Evolutionary conservation across 2,113 vertebrate genomes (phyloP).

Genomic region (Spermophilus dauricus): DNA sequence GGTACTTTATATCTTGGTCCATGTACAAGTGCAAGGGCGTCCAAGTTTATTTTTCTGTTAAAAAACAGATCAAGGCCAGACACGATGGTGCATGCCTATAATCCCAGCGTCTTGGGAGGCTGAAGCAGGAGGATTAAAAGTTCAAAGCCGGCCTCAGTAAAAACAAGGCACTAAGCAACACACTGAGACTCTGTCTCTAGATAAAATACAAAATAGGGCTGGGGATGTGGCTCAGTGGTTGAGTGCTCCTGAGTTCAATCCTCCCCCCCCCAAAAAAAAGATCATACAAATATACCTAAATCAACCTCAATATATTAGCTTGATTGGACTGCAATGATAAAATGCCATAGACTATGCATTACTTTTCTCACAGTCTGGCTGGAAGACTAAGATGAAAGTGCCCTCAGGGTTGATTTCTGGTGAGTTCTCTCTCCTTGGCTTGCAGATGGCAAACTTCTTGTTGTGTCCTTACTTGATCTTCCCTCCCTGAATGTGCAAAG

Average conservation of each 20-base stretch:
- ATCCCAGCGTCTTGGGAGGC: too few species aligned
- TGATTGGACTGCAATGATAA: not conserved
- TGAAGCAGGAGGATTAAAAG: too few species aligned
- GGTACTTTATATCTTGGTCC: not conserved
- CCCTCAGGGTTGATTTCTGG: not conserved
- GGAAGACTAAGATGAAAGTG: not conserved
- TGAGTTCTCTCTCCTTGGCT: not conserved
- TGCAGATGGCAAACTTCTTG: not conserved
- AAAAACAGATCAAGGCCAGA: not conserved
- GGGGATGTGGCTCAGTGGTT: too few species aligned
- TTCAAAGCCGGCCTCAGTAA: too few species aligned
- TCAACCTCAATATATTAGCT: not conserved
- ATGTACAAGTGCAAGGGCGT: not conserved
- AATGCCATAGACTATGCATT: not conserved
- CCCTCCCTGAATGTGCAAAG: not conserved
- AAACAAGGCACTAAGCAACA: too few species aligned
- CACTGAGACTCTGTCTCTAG: too few species aligned
- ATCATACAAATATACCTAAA: too few species aligned
- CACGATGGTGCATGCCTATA: too few species aligned
- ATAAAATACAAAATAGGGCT: too few species aligned
- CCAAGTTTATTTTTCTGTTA: not conserved
- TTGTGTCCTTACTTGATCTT: not conserved
- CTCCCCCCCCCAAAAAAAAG: not conserved
- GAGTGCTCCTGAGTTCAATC: too few species aligned
- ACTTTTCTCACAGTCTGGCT: not conserved